phyloP scores from a whole-genome alignment of 1,140 invertebrate genomes.

The Drosophila melanica region DNA sequence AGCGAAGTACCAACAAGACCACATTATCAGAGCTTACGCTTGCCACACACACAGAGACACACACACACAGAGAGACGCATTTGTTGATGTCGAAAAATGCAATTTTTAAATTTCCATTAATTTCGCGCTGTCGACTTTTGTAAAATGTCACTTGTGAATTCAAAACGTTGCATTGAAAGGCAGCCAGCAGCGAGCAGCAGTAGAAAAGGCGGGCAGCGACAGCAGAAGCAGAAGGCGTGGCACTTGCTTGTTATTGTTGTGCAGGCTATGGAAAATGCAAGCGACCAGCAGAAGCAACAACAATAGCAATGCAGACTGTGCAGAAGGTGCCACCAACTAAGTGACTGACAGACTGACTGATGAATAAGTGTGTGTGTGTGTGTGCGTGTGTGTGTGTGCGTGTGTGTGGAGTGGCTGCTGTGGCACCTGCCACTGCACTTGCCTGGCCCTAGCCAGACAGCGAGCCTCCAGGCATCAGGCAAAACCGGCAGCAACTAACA shows the following conservation, averaged over 20 bases:
- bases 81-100: conserved; percentile 66
- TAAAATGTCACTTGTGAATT: conserved; percentile 68
- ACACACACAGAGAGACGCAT: neutral
- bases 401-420: conserved; percentile 14
- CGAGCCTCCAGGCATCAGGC: conserved; percentile 12
- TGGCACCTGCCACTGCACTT: conserved; percentile 18
- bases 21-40: conserved; percentile 44
- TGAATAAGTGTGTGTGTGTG: conserved; percentile 6
- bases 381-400: conserved; percentile 7
- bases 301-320: conserved; percentile 4
- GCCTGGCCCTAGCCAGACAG: conserved; percentile 37
- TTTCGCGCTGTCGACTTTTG: conserved; percentile 74
- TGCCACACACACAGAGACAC: neutral
- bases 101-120: conserved; percentile 79
- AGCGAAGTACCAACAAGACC: conserved; percentile 35
- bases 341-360: conserved; percentile 44
- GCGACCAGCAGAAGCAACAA: conserved; percentile 16
- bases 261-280: conserved; percentile 21
- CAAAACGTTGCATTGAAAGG: conserved; percentile 36
- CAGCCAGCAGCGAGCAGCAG: neutral
- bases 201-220: neutral
- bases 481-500: conserved; percentile 44
- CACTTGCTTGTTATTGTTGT: conserved; percentile 22
- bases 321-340: conserved; percentile 28
- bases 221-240: conserved; percentile 10